Evolutionary conservation across 2,113 vertebrate species (phyloP).

Genomic region (Cromileptes altivelis): DNA sequence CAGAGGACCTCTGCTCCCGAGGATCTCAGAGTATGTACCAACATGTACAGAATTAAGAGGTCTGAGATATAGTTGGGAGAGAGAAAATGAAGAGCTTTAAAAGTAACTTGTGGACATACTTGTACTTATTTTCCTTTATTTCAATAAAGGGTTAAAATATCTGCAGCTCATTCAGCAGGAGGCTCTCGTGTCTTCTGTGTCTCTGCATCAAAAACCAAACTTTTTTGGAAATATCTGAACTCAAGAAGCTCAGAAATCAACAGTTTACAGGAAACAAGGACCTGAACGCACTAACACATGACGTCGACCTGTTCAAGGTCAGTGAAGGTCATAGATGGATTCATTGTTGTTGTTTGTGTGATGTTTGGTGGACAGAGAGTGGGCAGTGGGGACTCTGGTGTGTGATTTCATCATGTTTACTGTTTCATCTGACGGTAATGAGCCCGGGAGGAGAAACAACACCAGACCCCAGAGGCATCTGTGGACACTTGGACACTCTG

Average conservation of each 20-base stretch:
- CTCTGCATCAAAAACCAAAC: neutral
- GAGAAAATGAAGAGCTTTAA: too few relatives aligned
- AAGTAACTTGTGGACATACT: too few relatives aligned
- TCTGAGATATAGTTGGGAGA: too few relatives aligned
- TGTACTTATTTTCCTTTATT: too few relatives aligned
- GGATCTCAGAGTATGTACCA: too few relatives aligned
- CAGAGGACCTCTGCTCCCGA: too few relatives aligned
- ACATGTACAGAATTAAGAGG: too few relatives aligned
- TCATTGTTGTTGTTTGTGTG: neutral
- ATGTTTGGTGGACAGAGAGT: neutral
- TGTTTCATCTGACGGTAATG: constrained; percentile 11
- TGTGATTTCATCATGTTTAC: neutral
- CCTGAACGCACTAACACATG: too few relatives aligned
- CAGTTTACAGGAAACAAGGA: too few relatives aligned
- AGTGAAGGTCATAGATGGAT: neutral
- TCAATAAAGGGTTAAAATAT: too few relatives aligned
- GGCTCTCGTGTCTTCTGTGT: neutral
- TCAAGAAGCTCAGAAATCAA: neutral
- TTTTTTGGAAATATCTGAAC: neutral
- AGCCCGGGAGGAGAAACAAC: constrained; percentile 2
- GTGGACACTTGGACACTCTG: constrained; percentile 43
- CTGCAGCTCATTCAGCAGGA: too few relatives aligned
- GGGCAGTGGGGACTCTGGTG: neutral
- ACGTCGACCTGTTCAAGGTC: neutral
- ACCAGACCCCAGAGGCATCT: neutral